phyloP scores from a whole-genome alignment of 2,888 invertebrate genomes.

The Aquatica leii region DNA sequence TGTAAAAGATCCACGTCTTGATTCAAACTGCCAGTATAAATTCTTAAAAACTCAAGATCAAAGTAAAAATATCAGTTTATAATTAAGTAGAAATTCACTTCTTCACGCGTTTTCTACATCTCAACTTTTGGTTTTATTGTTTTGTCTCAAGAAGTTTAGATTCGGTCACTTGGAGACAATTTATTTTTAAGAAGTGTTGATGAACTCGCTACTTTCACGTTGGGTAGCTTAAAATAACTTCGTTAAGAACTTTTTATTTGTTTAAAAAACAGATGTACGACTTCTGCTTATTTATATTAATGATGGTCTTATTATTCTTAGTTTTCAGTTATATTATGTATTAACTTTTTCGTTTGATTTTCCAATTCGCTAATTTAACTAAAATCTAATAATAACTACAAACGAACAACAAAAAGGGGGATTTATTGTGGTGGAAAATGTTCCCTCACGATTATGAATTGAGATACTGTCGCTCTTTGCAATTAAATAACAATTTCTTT shows the following conservation, averaged over 20 bases:
- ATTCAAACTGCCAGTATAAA: too few species aligned
- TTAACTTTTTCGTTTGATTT: too few species aligned
- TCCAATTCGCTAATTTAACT: too few species aligned
- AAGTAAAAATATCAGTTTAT: background rate
- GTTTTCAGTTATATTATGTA: too few species aligned
- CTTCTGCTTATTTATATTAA: constrained; percentile 1
- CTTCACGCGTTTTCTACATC: background rate
- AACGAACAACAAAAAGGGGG: too few species aligned
- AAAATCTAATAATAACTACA: too few species aligned
- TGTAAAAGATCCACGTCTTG: too few species aligned
- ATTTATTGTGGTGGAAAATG: too few species aligned
- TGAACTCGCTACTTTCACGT: constrained; percentile 38
- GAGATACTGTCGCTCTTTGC: too few species aligned
- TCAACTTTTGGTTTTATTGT: constrained; percentile 6
- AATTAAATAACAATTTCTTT: too few species aligned
- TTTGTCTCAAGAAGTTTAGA: constrained; percentile 6
- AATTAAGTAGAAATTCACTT: background rate
- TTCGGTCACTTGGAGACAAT: constrained; percentile 42
- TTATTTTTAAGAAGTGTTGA: constrained; percentile 46
- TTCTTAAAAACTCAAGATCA: too few species aligned
- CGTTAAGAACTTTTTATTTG: constrained; percentile 6
- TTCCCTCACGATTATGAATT: too few species aligned
- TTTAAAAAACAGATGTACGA: constrained; percentile 5
- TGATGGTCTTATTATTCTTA: background rate
- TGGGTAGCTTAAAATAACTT: constrained; percentile 27